These are phyloP conservation scores for Pyrgilauda ruficollis DNA, from an alignment of 2,113 vertebrate species.

Conservation along the genomic window DNA sequence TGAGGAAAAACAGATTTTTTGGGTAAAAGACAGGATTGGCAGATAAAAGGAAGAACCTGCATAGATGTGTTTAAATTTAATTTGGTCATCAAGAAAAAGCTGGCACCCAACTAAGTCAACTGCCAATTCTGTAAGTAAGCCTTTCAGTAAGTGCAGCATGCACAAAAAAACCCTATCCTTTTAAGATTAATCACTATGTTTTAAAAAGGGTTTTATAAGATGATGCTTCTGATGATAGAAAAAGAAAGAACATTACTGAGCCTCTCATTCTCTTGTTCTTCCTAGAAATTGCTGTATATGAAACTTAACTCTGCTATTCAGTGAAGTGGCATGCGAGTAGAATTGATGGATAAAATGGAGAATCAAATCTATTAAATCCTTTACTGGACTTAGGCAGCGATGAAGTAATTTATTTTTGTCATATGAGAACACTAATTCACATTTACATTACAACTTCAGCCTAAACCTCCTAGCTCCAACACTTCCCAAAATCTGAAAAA, in stretches of 20 bases:
- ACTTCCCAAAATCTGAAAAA: background rate
- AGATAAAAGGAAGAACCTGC: background rate
- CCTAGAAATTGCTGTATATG: background rate
- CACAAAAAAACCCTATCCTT: background rate
- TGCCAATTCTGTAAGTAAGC: background rate
- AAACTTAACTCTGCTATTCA: background rate
- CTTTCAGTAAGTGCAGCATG: background rate
- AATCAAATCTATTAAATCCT: background rate
- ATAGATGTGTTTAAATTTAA: background rate
- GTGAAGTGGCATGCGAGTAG: background rate
- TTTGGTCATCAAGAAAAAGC: background rate
- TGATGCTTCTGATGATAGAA: background rate
- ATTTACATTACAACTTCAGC: background rate
- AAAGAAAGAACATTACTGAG: background rate
- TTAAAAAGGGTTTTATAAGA: background rate
- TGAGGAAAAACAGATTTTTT: background rate
- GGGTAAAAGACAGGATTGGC: background rate
- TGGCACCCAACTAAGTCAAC: background rate
- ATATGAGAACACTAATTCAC: background rate
- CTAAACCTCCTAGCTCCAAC: background rate
- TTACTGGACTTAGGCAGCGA: background rate
- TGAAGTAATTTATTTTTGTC: background rate
- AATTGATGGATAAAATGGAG: background rate
- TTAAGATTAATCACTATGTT: background rate
- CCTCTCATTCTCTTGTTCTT: background rate